A percentile compares a stretch with the other conserved stretches of the same genome.
Evolutionary conservation across 2,113 vertebrate genomes (phyloP).

Genomic region (Bos indicus): DNA sequence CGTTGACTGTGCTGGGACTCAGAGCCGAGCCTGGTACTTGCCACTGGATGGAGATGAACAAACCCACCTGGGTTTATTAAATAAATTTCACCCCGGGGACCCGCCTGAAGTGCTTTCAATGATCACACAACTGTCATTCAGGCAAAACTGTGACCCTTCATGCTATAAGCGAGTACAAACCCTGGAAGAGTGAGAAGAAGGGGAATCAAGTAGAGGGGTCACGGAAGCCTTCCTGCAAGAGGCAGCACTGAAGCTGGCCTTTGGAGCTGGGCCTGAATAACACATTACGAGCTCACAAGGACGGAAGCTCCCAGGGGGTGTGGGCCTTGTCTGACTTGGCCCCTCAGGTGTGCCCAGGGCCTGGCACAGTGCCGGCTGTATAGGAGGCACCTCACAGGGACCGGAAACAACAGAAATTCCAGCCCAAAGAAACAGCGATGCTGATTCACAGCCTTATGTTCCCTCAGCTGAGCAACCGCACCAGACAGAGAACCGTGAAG

Average conservation of each 20-base stretch:
- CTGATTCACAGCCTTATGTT: rapidly evolving
- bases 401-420: neutral
- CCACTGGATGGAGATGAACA: neutral
- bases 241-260: neutral
- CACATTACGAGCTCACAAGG: rapidly evolving
- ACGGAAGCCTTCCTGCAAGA: neutral
- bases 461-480: neutral
- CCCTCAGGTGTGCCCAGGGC: too few relatives aligned
- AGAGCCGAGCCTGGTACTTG: neutral
- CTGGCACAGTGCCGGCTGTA: neutral
- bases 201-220: neutral
- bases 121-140: neutral
- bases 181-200: neutral
- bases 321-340: neutral
- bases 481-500: rapidly evolving
- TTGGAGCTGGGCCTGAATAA: neutral
- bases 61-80: neutral
- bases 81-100: neutral
- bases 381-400: neutral
- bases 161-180: neutral
- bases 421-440: neutral
- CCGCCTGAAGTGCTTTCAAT: neutral
- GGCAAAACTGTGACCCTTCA: neutral
- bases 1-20: neutral
- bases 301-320: rapidly evolving